Evolutionary conservation across 2,888 invertebrate species (phyloP), one percentile per base, ranked within the genome.

Genomic region (Drosophila macrospina): DNA sequence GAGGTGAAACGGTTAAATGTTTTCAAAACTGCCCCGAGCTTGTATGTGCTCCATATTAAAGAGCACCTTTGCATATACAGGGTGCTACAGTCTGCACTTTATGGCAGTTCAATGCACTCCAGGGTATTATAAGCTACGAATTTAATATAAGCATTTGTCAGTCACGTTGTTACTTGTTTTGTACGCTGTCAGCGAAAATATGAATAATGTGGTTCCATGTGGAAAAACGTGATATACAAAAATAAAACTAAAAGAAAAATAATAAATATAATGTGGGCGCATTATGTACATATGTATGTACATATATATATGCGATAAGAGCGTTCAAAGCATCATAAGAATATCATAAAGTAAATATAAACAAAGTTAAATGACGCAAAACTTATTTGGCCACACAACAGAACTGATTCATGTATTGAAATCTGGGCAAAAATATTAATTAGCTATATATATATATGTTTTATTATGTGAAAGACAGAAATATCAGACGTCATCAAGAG

Each of bases 1-100:
- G 86, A 90, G 89, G 87, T 90, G 90, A 90, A 90, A 89, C 90
- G 79, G 79, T 88, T 89, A 90, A 90, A 89, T 90, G 88, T 89
- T 89, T 90, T 78, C 61, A 80, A 86, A 83, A 78, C 70, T 78
- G 74, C 81, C 72, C 61, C 59, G 44, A 65, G 26, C 54, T 30
- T 47, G 39, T 36, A 4, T 26, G 69, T 74, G 84, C 66, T 86
- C 70, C 57, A 67, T 16, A 57, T 78, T 42, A n/a, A 50, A 60
- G 26, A 39, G 30, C 52, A 37, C 32, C 34, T 47, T 24, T 16
- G 15, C 42, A 37, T 34, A 52, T 55, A 78, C 79, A 75, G 79
- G 75, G 75, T 79, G 79, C 39, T 32, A 8, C 28, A n/a, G 15
- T 6, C 24, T 52, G 39, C 57, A 55, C n/a, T 55, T 0, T 45